A percentile compares a stretch with the other conserved stretches of the same genome.
Evolutionary conservation across 2,888 invertebrate species (phyloP).

Genomic region (Nymphalis c-album): DNA sequence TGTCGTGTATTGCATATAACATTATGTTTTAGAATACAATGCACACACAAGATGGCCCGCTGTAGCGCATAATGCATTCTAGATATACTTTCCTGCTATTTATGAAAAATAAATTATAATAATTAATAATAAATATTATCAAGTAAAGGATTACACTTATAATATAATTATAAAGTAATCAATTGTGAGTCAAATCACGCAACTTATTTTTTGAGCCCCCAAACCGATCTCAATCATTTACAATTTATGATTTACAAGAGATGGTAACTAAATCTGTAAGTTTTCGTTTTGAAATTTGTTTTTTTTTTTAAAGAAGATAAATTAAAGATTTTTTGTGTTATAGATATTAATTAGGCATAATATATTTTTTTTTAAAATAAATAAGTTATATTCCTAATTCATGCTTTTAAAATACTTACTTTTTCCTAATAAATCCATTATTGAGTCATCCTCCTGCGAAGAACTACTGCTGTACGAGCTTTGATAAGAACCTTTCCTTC

Average conservation of each 20-base stretch:
- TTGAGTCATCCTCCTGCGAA: slow-evolving; percentile 83
- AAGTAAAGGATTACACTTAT: not conserved
- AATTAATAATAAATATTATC: not conserved
- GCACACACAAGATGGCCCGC: not conserved
- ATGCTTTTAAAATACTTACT: slow-evolving; percentile 80
- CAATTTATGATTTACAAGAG: too few relatives aligned
- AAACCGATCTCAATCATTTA: too few relatives aligned
- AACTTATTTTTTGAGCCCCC: too few relatives aligned
- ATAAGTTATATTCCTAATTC: too few relatives aligned
- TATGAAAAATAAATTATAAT: not conserved
- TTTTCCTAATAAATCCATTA: slow-evolving; percentile 92
- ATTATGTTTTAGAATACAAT: not conserved
- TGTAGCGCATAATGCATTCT: not conserved
- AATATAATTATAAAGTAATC: too few relatives aligned
- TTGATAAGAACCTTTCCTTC: slow-evolving; percentile 82
- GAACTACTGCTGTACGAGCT: slow-evolving; percentile 53
- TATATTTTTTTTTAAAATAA: too few relatives aligned
- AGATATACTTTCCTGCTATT: not conserved
- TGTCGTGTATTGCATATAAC: not conserved
- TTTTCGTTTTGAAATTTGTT: too few relatives aligned
- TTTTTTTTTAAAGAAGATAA: too few relatives aligned
- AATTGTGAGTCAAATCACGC: too few relatives aligned
- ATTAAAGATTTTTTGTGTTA: too few relatives aligned
- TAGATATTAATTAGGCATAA: too few relatives aligned
- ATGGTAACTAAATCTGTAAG: too few relatives aligned